These are phyloP conservation scores for Flexamia atlantica DNA, from an alignment of 2,888 invertebrate species.

Conservation along the genomic window DNA sequence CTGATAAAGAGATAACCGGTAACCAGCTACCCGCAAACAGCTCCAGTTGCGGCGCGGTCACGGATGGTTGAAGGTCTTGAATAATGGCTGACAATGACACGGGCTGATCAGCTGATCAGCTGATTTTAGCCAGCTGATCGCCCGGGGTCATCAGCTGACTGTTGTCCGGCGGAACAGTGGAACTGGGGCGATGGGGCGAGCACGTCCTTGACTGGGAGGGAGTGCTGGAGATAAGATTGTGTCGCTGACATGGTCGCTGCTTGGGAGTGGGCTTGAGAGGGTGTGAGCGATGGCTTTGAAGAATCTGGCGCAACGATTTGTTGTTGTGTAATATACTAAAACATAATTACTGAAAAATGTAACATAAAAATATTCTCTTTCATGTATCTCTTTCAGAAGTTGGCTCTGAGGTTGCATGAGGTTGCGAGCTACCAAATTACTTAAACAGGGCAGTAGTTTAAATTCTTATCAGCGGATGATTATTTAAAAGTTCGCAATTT, in stretches of 20 bases:
- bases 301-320: too few relatives aligned
- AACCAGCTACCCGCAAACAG: conserved; percentile 9
- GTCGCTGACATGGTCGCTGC: neutral
- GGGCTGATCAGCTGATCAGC: too few relatives aligned
- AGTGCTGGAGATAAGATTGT: conserved; percentile 38
- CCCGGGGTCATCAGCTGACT: conserved; percentile 1
- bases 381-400: too few relatives aligned
- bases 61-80: conserved; percentile 39
- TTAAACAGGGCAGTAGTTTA: too few relatives aligned
- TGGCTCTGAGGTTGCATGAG: too few relatives aligned
- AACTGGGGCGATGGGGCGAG: conserved; percentile 17
- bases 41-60: conserved; percentile 33
- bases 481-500: too few relatives aligned
- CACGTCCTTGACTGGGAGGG: conserved; percentile 17
- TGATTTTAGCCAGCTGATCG: neutral
- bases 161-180: neutral
- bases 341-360: too few relatives aligned
- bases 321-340: too few relatives aligned
- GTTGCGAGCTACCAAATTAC: too few relatives aligned
- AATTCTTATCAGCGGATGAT: too few relatives aligned
- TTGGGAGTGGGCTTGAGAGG: conserved; percentile 18
- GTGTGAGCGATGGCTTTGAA: neutral
- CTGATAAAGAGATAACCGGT: conserved; percentile 46
- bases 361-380: too few relatives aligned
- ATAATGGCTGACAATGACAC: conserved; percentile 32